Percentiles rank a stretch among this genome's conserved stretches.
phyloP scores from a whole-genome alignment of 2,888 invertebrate species.

The Drosophila neotestacea region DNA sequence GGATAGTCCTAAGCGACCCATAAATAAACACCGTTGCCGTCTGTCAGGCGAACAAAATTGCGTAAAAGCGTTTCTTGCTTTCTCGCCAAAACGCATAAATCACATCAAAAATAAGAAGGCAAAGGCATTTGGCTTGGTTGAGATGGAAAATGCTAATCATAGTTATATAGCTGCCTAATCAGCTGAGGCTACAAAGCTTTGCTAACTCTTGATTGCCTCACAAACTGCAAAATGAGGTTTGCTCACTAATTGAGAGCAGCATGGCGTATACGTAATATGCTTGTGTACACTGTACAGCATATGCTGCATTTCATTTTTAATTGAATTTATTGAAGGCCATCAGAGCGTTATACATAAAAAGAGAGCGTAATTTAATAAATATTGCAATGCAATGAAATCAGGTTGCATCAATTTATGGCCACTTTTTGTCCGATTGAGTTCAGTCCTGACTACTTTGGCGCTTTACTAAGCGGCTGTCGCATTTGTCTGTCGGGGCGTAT shows the following conservation, averaged over 20 bases:
- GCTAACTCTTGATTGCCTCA: conserved; percentile 13
- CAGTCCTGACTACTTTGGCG: conserved; percentile 24
- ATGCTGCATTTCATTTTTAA: conserved; percentile 10
- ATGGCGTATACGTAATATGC: conserved; percentile 20
- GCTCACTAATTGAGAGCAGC: conserved; percentile 39
- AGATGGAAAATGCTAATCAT: conserved; percentile 61
- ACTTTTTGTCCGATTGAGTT: conserved; percentile 26
- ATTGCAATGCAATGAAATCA: conserved; percentile 38
- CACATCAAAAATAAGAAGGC: conserved; percentile 45
- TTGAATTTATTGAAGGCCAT: conserved; percentile 18
- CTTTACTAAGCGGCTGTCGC: conserved; percentile 14
- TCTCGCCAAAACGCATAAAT: conserved; percentile 62
- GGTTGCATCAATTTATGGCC: conserved; percentile 43
- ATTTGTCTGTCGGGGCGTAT: conserved; percentile 12
- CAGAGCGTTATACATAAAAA: not conserved
- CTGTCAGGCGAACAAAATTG: conserved; percentile 66
- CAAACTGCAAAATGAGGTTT: conserved; percentile 21
- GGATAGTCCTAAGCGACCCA: conserved; percentile 51
- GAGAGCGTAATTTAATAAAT: conserved; percentile 33
- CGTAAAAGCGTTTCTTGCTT: conserved; percentile 42
- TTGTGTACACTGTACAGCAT: not conserved
- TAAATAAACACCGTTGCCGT: conserved; percentile 70
- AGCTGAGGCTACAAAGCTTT: conserved; percentile 4
- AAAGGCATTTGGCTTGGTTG: conserved; percentile 17
- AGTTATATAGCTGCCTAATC: conserved; percentile 46